Evolutionary conservation across 1,140 invertebrate genomes (phyloP), one percentile per base, ranked within the genome.

Genomic region (Hycleus phaleratus): DNA sequence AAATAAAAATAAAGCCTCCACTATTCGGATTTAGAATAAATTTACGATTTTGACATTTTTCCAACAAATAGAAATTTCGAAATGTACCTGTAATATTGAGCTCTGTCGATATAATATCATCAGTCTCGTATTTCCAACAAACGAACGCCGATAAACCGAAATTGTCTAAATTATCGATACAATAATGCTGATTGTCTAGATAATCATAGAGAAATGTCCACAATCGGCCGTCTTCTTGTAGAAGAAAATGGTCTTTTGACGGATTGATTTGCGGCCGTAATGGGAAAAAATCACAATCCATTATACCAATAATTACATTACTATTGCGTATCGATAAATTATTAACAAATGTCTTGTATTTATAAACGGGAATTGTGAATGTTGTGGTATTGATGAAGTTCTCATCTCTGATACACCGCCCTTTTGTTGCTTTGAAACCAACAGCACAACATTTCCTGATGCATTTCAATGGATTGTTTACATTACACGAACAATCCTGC

Each of bases 391-490:
- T 53, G 26, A 53, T 25, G 25, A 38, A 26, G 24, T 51, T 18
- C 4, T 54, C 50, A 26, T 48, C 26, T 2, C 45, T n/a, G 9
- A 49, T 7, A 49, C 58, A 59, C 25, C 44, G 38, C 4, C 39
- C 26, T 49, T 44, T 53, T 10, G 42, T 47, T 8, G 46, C 42
- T 24, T 43, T 40, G 43, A 47, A 59, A 18, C 58, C 58, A 11
- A 48, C 25, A 9, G 58, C 58, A 59, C 58, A 59, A 42, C 58
- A 59, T 51, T 59, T 59, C 40, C 51, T 40, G 3, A 59, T 25
- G 47, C 50, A 59, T 7, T 39, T 11, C 25, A 39, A 5, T 32
- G 32, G 7, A 32, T 32, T 7, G 32, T 32, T 53, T 24, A 24
- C 18, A 0, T 42, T 7, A 45, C 50, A 59, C 8, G 18, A 32